phyloP scores from a whole-genome alignment of 2,888 invertebrate genomes.

The Morinoia aosen region DNA sequence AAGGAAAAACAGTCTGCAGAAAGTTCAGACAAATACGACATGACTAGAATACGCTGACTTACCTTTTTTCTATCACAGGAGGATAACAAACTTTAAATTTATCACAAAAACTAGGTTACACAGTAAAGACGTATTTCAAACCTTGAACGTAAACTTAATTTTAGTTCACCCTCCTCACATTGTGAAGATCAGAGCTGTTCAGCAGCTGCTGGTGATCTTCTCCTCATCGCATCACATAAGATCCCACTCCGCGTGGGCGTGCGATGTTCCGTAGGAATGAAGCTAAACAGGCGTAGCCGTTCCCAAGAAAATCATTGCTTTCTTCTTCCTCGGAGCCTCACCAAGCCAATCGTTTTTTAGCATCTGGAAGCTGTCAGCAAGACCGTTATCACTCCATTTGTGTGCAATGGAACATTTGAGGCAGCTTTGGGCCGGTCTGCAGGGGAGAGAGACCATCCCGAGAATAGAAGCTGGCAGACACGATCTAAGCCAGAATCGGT shows the following conservation, averaged over 20 bases:
- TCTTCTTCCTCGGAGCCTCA: background rate
- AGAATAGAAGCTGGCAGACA: background rate
- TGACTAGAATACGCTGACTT: background rate
- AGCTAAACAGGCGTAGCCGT: background rate
- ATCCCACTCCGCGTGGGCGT: background rate
- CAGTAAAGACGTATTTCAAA: background rate
- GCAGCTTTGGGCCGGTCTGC: background rate
- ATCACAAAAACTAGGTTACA: background rate
- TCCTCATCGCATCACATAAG: background rate
- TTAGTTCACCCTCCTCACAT: background rate
- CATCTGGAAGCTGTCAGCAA: conserved; percentile 41
- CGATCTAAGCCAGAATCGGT: background rate
- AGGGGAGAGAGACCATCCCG: background rate
- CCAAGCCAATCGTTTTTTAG: conserved; percentile 41
- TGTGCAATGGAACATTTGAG: conserved; percentile 50
- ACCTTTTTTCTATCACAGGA: background rate
- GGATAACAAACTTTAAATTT: background rate
- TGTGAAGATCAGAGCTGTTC: background rate
- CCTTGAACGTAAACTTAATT: background rate
- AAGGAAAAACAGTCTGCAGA: background rate
- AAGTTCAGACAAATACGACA: background rate
- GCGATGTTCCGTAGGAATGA: background rate
- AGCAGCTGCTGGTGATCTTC: background rate
- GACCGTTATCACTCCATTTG: conserved; percentile 52
- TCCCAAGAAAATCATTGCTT: background rate